Evolutionary conservation across 2,888 invertebrate genomes (phyloP).

Genomic region (Parochlus steinenii): DNA sequence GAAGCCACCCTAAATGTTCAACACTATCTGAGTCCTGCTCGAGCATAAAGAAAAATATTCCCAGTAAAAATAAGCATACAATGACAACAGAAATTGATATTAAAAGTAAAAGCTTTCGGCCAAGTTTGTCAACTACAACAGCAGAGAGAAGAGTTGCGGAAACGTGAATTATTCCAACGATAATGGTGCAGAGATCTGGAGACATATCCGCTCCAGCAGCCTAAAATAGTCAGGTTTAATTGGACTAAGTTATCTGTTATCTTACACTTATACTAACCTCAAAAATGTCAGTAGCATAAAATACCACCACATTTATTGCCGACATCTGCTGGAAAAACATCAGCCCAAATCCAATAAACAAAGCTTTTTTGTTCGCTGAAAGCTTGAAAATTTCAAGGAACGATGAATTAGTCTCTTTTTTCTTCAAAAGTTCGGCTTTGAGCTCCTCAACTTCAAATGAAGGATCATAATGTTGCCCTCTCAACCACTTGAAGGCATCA

Average conservation of each 20-base stretch:
- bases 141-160: slow-evolving; percentile 51
- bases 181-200: slow-evolving; percentile 43
- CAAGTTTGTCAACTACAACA: slow-evolving; percentile 53
- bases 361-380: slow-evolving; percentile 40
- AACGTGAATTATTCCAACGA: slow-evolving; percentile 59
- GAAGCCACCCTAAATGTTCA: slow-evolving; percentile 49
- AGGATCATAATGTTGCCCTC: slow-evolving; percentile 2
- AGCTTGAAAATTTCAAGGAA: slow-evolving; percentile 40
- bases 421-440: slow-evolving; percentile 1
- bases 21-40: slow-evolving; percentile 25
- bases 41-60: slow-evolving; percentile 9
- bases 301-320: slow-evolving; percentile 6
- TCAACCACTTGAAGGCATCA: slow-evolving; percentile 5
- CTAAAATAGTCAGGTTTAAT: slow-evolving; percentile 48
- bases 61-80: slow-evolving; percentile 1
- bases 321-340: slow-evolving; percentile 53
- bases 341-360: slow-evolving; percentile 48
- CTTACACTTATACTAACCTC: slow-evolving; percentile 3
- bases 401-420: slow-evolving; percentile 38
- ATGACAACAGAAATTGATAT: slow-evolving; percentile 6
- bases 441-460: slow-evolving; percentile 3
- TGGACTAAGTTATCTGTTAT: slow-evolving; percentile 19
- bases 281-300: slow-evolving; percentile 9
- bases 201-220: slow-evolving; percentile 40
- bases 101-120: slow-evolving; percentile 37